Evolutionary conservation across 1,140 invertebrate genomes (phyloP).

Genomic region (Hydropsyche tenuis): DNA sequence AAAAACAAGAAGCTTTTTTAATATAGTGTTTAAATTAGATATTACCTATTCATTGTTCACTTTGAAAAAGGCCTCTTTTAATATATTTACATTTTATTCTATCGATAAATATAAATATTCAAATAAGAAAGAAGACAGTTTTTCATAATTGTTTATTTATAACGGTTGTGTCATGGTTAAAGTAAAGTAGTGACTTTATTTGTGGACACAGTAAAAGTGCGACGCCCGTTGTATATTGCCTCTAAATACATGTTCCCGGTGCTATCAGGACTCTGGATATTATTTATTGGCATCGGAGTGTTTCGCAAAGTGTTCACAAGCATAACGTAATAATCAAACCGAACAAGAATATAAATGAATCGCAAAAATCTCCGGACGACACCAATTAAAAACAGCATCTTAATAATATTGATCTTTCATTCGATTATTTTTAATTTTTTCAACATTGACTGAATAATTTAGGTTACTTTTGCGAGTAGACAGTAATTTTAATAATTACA

Average conservation of each 20-base stretch:
- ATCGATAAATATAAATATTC: too few relatives aligned
- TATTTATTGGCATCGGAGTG: slow-evolving; percentile 33
- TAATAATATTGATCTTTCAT: too few relatives aligned
- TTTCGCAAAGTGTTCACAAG: neutral
- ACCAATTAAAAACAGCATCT: too few relatives aligned
- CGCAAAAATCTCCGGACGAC: too few relatives aligned
- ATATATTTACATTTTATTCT: neutral
- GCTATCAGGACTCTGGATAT: slow-evolving; percentile 35
- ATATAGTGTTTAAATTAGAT: too few relatives aligned
- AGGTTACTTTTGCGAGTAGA: slow-evolving; percentile 36
- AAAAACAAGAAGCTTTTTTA: too few relatives aligned
- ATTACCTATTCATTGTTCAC: too few relatives aligned
- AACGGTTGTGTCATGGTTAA: slow-evolving; percentile 21
- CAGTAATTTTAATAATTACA: slow-evolving; percentile 45
- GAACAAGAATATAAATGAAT: too few relatives aligned
- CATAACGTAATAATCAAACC: too few relatives aligned
- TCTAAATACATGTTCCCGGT: slow-evolving; percentile 38
- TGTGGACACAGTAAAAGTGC: slow-evolving; percentile 34
- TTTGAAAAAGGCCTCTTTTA: too few relatives aligned
- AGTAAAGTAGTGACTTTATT: slow-evolving; percentile 39
- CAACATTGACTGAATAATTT: slow-evolving; percentile 36
- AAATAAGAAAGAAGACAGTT: too few relatives aligned
- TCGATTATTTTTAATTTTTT: slow-evolving; percentile 25
- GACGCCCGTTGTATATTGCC: slow-evolving; percentile 35
- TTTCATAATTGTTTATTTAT: too few relatives aligned